Percentiles rank a stretch among this genome's conserved stretches.
Evolutionary conservation across 2,888 invertebrate species (phyloP).

Genomic region (Drosophila siamana): DNA sequence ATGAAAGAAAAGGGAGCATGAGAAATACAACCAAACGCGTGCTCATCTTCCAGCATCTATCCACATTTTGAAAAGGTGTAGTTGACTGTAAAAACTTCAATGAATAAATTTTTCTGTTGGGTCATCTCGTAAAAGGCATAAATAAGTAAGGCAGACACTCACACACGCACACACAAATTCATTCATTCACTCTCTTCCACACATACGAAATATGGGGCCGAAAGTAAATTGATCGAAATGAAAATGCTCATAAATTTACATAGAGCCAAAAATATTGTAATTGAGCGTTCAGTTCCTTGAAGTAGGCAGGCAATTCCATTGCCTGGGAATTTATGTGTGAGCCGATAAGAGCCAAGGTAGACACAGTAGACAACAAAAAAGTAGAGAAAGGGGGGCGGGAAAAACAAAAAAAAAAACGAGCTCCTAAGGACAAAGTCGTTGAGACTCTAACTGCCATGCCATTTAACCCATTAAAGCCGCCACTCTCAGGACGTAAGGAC

Average conservation of each 20-base stretch:
- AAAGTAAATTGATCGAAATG: constrained; percentile 74
- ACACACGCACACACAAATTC: constrained; percentile 21
- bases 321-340: constrained; percentile 63
- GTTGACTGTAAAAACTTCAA: constrained; percentile 82
- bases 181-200: background rate
- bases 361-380: background rate
- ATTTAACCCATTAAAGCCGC: constrained; percentile 69
- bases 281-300: constrained; percentile 55
- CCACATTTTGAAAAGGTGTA: constrained; percentile 78
- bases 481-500: constrained; percentile 13
- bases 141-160: constrained; percentile 60
- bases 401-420: background rate
- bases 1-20: background rate
- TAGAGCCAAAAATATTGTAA: constrained; percentile 60
- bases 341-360: constrained; percentile 38
- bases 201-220: constrained; percentile 32
- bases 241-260: constrained; percentile 79
- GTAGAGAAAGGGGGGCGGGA: no score
- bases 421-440: background rate
- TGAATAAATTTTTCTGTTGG: constrained; percentile 78
- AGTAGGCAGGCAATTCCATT: constrained; percentile 32
- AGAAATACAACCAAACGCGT: constrained; percentile 20
- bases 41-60: constrained; percentile 63
- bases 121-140: constrained; percentile 68
- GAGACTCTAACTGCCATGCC: constrained; percentile 25